Conservation (phyloP, 2,113 vertebrate species). For the Chaetops frenatus region DNA sequence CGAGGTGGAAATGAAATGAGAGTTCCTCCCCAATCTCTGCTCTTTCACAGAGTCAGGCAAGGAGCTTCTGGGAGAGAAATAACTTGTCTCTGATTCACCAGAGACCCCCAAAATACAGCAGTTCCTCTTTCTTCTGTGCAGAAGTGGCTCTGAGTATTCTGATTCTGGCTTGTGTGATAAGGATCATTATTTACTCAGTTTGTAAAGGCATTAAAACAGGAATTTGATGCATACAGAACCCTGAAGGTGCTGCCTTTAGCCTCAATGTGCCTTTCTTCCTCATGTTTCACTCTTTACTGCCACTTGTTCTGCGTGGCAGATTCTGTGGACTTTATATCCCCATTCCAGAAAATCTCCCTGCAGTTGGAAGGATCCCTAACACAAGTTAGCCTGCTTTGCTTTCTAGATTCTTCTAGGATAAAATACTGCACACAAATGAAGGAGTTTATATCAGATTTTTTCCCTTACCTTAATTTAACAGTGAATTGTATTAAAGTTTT, state of each 20-base stretch:
- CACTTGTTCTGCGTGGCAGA: not conserved
- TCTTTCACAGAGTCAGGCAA: not conserved
- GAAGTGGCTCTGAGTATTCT: not conserved
- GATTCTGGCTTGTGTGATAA: not conserved
- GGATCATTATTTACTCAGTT: not conserved
- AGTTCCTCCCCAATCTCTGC: not conserved
- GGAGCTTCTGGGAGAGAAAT: not conserved
- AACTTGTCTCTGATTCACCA: not conserved
- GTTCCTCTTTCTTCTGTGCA: not conserved
- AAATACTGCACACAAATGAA: not conserved
- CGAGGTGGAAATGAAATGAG: not conserved
- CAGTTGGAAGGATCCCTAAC: not conserved
- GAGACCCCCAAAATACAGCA: not conserved
- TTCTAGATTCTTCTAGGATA: not conserved
- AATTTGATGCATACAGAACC: not conserved
- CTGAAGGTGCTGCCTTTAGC: not conserved
- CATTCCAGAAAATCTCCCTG: not conserved
- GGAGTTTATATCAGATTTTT: not conserved
- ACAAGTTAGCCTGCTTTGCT: not conserved
- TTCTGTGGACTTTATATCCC: not conserved
- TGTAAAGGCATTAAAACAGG: not conserved
- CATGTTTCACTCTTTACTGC: not conserved
- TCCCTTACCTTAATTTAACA: conserved; percentile 90
- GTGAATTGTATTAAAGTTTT: conserved; percentile 96
- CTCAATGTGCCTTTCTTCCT: not conserved